Evolutionary conservation across 2,888 invertebrate genomes (phyloP).

Genomic region (Plagodis pulveraria): DNA sequence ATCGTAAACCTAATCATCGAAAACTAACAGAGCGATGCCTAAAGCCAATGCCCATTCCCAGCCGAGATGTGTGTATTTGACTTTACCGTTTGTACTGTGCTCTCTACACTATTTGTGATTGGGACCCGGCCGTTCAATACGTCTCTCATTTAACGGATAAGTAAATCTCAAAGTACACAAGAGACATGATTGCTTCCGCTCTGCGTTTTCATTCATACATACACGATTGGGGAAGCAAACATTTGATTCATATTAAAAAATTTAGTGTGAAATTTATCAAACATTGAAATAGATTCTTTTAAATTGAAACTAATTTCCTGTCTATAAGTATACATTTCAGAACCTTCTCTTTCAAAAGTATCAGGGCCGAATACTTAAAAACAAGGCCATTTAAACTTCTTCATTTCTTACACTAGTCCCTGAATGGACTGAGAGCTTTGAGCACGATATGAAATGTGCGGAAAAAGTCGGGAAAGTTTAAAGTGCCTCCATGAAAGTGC

Average conservation of each 20-base stretch:
- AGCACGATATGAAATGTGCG: slow-evolving; percentile 46
- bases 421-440: slow-evolving; percentile 42
- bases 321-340: slow-evolving; percentile 3
- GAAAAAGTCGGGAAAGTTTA: slow-evolving; percentile 55
- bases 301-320: too few relatives aligned
- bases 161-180: slow-evolving; percentile 6
- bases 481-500: slow-evolving; percentile 51
- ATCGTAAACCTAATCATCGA: slow-evolving; percentile 68
- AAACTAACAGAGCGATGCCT: slow-evolving; percentile 57
- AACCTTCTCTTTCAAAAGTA: slow-evolving; percentile 22
- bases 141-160: slow-evolving; percentile 23
- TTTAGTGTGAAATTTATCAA: too few relatives aligned
- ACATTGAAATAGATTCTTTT: too few relatives aligned
- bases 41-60: slow-evolving; percentile 46
- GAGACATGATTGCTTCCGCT: not conserved
- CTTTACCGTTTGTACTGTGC: slow-evolving; percentile 45
- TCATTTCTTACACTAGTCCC: slow-evolving; percentile 42
- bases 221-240: not conserved
- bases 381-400: slow-evolving; percentile 45
- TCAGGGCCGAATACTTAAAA: slow-evolving; percentile 34
- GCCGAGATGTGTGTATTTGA: slow-evolving; percentile 48
- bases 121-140: slow-evolving; percentile 35
- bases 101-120: slow-evolving; percentile 41
- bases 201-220: slow-evolving; percentile 25
- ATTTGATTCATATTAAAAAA: not conserved